Evolutionary conservation across 2,797 vertebrate species (phyloP), one percentile per base, ranked within the genome.

Genomic region (Pseudotriccus pelzelni): DNA sequence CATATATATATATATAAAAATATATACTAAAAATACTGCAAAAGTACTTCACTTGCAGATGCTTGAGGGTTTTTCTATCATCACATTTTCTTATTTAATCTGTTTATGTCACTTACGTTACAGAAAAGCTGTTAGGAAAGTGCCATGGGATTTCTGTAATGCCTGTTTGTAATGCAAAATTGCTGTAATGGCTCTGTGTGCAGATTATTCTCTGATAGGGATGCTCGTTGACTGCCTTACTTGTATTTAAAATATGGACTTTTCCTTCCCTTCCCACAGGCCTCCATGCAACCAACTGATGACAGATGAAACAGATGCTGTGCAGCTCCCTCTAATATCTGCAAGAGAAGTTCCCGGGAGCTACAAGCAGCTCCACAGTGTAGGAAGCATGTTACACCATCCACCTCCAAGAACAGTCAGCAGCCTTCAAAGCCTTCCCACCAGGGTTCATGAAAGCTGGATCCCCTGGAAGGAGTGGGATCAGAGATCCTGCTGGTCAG

Each of bases 161-260:
- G 37, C 46, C 37, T 62, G 37, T 50, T 77, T 75, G 75, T 81
- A 90, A 85, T 37, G 53, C 39, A 81, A 79, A 90, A 79, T 69
- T 76, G 52, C 64, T 77, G 25, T 77, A 84, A 94, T 62, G 21
- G 59, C 20, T 68, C 44, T 25, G 30, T 7, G 62, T 34, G 70
- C 34, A 91, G 87, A 91, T 94, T 39, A 63, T 52, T 76, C 70
- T 94, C 74, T 50, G 89, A 91, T 86, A 95, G 39, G 64, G 47
- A 82, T 93, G 67, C 76, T 92, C 79, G 64, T 36, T 67, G 78
- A 81, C 82, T 85, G 46, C 63, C 47, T 66, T 81, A 60, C 55
- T 79, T 66, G 47, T 73, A 82, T 87, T 86, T 90, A 46, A 90
- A 69, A 56, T 59, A 58, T 17, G 9, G 53, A 87, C 66, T 72